Evolutionary conservation across 1,140 invertebrate species (phyloP).

Genomic region (Agrypnia vestita): DNA sequence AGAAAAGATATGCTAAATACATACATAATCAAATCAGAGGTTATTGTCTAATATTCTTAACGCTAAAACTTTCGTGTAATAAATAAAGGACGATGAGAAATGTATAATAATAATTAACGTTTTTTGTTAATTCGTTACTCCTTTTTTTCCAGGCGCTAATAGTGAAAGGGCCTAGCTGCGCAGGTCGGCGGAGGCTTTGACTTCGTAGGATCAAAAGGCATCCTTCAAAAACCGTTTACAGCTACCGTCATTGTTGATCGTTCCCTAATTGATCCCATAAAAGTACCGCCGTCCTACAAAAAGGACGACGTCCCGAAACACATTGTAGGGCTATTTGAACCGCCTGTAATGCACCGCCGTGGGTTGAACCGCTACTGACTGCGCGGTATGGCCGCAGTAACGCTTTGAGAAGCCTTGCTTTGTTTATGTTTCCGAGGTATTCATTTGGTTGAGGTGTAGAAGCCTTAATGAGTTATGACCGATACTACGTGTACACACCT

Average conservation of each 20-base stretch:
- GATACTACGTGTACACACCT: too few species aligned
- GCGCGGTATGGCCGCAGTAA: too few species aligned
- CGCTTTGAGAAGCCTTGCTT: too few species aligned
- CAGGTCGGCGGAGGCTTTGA: conserved; percentile 30
- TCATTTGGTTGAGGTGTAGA: too few species aligned
- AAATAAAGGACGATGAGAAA: not conserved
- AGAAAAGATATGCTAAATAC: too few species aligned
- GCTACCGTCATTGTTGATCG: conserved; percentile 30
- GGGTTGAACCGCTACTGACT: too few species aligned
- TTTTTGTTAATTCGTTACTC: conserved; percentile 29
- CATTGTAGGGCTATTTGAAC: conserved; percentile 25
- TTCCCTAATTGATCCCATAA: conserved; percentile 30
- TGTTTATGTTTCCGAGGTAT: too few species aligned
- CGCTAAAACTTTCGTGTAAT: too few species aligned
- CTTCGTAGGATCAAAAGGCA: conserved; percentile 31
- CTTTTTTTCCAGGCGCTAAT: conserved; percentile 22
- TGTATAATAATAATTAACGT: conserved; percentile 20
- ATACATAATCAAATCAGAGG: too few species aligned
- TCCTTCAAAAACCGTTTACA: conserved; percentile 34
- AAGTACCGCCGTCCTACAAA: conserved; percentile 1
- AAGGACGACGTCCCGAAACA: conserved; percentile 14
- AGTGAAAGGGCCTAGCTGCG: not conserved
- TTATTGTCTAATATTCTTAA: too few species aligned
- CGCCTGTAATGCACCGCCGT: not conserved
- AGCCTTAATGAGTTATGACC: too few species aligned